Base-by-base conservation (phyloP, 2,113 vertebrate species). In the Archocentrus centrarchus region DNA sequence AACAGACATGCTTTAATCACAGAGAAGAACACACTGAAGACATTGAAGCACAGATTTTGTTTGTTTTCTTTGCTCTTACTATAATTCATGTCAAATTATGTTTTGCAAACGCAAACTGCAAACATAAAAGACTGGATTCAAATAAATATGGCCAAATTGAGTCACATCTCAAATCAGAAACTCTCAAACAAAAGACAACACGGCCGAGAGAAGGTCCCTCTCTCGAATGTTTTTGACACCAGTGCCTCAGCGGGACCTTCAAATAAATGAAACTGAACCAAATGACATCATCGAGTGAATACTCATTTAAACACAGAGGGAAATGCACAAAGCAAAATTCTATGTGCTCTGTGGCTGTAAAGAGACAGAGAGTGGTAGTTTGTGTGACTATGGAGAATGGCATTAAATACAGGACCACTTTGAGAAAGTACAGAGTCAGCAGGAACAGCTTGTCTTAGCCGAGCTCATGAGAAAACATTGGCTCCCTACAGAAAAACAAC, bases 361-460 rank as follows among this genome's bases (percentile, higher is more conserved):
- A 66, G 22, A 80, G 77, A 79, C 63, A 82, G 39, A 85, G 68
- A 76, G 73, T 84, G 64, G 82, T 77, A 86, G 84, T 90, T 89
- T 91, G 85, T 87, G 66, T 84, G 70, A 79, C 79, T 63, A 60
- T 63, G 82, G 73, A 90, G 85, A 90, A 80, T 83, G 62, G 58
- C 79, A 62, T 90, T 92, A 92, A 86, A 86, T 77, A 83, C 79
- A 80, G 62, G 90, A 78, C 68, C 86, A 84, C 81, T 87, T 64
- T 80, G 83, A 90, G 83, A 92, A 91, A 92, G 83, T 58, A 60
- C 81, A 86, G 55, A 80, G 77, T 92, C 81, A 92, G 85, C 86
- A 85, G 44, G 39, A 83, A 59, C 59, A 41, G 79, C 58, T 63
- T 78, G 80, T 75, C 53, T 66, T 78, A 57, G 75, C 41, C 55